Base-by-base conservation (phyloP, 2,888 invertebrate species). In the Megalurothrips usitatus region DNA sequence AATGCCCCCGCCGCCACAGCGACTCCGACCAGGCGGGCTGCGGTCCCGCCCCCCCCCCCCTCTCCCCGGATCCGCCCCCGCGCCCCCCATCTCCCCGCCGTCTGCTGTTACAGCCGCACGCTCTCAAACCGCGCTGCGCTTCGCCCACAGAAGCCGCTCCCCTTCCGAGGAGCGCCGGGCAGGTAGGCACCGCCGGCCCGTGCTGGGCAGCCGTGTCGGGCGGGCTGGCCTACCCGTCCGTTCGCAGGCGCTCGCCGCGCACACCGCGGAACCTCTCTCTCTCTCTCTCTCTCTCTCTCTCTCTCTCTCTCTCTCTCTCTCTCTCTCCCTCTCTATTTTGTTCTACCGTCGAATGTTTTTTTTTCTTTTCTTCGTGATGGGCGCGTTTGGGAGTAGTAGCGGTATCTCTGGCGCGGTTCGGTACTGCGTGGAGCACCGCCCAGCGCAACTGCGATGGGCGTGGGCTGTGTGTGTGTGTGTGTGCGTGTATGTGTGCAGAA, bases 281-380 rank as follows among this genome's bases (percentile, higher is more conserved):
- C 11, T 63, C 63, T 63, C 8, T 63, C 63, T 63, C 63, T 63
- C 63, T 63, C 63, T n/a, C 63, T 63, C 63, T 63, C 63, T 63
- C 63, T 63, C 11, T 63, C 63, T 63, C 63, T 63, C 63, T n/a
- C 63, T 63, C 63, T 23, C 68, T 68, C 23, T 68, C 68, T 63
- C 63, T 68, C 68, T 68, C 68, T 68, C 23, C 23, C 68, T 68
- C 68, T 68, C 63, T 68, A 23, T 68, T 23, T 63, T n/a, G 17
- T n/a, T 63, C 63, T 63, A 17, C n/a, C 63, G 17, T n/a, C n/a
- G 2, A n/a, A 23, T 23, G n/a, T 68, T 9, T 23, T 23, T 23
- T 23, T 63, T 23, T 23, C 68, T 23, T 23, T n/a, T n/a, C n/a
- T n/a, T n/a, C n/a, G n/a, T n/a, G n/a, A n/a, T n/a, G n/a, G n/a